Base-by-base conservation (phyloP, 2,797 vertebrate species). In the Margarornis squamiger region DNA sequence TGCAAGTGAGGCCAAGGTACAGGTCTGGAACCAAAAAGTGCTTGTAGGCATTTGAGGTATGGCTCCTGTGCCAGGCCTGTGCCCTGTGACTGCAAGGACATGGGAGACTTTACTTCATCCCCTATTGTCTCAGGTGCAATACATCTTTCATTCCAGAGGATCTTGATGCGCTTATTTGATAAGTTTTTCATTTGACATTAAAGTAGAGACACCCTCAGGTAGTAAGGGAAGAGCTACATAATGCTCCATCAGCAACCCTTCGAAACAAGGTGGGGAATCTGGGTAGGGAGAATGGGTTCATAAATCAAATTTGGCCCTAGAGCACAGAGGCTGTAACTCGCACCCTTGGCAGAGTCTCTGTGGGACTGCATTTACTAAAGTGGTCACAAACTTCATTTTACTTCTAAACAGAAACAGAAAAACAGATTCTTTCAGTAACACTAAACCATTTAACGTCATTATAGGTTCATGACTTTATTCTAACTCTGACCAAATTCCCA, bases 161-260 rank as follows among this genome's bases (percentile, higher is more conserved):
- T 82, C 36, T 51, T 21, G 22, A 30, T 39, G 30, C 17, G 27
- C 34, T 74, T 77, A 68, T 65, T 83, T 48, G 24, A 5, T 27
- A 21, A 34, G 14, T 32, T 55, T 84, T 70, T 58, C 30, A 23
- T 81, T 82, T 92, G 68, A 63, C 32, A 38, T 88, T 84, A 73
- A 78, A 90, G 88, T 62, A 77, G 77, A 90, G 52, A 75, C 63
- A 73, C 86, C 71, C 86, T 92, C 71, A 82, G 92, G 90, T 87
- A 26, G 75, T 55, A n/a, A 55, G 32, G 46, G 45, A 89, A n/a
- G 38, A 71, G 59, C 71, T 85, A 48, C 57, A 23, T 48, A 48
- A 41, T 2, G 48, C 26, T 72, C 22, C 0, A 2, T 43, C 63
- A 41, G 36, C 29, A 75, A 1, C 39, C 66, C 68, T 62, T 73